Evolutionary conservation across 2,113 vertebrate genomes (phyloP), one percentile per base, ranked within the genome.

Genomic region (Nothocercus julius): DNA sequence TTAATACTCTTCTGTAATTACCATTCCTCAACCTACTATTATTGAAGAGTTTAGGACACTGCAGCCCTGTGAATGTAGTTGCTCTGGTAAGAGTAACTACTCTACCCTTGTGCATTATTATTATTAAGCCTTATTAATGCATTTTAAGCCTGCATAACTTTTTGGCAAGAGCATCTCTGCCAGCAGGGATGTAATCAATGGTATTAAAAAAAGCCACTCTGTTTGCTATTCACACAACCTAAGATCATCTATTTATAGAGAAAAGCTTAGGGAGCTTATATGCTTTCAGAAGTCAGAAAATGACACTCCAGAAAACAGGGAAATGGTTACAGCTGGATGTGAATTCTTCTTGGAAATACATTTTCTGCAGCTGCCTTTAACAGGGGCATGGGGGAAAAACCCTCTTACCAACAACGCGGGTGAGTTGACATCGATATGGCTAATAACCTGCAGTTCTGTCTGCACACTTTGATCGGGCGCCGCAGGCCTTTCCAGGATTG

Each of bases 401-500:
- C 51, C 74, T 91, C 98, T 97, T 95, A 98, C 98, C 93, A 98
- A 67, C 40, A 99, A 90, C 18, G 96, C 90, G 85, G 98, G 98
- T 2, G 98, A 97, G 95, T 97, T 98, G 97, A 98, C 94, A 9
- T 98, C 98, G 4, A 98, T 93, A 21, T 98, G 98, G 87, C 97
- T 97, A 10, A 98, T 93, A 42, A 99, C 96, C 81, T 98, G 97
- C 7, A 99, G 98, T 32, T 98, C 98, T 63, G 97, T 97, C 92
- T 95, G 96, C 12, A 98, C 98, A 0, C 94, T 97, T 40, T 97
- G 98, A 36, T 95, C 97, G 4, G 98, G 98, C 4, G 89, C 93
- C 30, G 54, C 81, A 67, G 98, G 98, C 66, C 98, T 97, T 90
- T 98, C 98, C 93, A 98, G 77, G 44, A 97, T 34, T 1, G 98